Evolutionary conservation across 2,797 vertebrate species (phyloP).

Genomic region (Anas capensis): DNA sequence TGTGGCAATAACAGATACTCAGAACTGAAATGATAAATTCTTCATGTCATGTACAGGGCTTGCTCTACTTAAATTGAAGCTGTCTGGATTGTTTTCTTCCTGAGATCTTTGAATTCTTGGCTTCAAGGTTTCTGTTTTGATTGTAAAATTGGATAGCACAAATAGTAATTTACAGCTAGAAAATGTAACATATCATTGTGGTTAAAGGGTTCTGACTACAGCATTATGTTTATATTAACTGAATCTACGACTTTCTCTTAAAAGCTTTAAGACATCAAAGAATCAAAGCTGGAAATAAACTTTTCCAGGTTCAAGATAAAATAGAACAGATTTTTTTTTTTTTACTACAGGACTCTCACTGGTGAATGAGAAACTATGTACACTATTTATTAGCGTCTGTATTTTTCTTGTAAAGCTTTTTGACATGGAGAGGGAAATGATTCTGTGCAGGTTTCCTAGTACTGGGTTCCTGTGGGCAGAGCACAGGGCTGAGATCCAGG

Average conservation of each 20-base stretch:
- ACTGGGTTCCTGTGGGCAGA: neutral
- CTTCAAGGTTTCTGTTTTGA: slow-evolving; percentile 38
- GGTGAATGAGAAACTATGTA: neutral
- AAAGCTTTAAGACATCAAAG: slow-evolving; percentile 48
- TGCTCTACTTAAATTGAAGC: slow-evolving; percentile 9
- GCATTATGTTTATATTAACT: neutral
- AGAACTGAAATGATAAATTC: neutral
- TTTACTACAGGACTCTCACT: neutral
- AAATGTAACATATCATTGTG: neutral
- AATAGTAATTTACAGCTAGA: slow-evolving; percentile 22
- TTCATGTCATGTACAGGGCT: neutral
- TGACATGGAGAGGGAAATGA: neutral
- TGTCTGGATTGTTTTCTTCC: neutral
- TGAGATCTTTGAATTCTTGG: neutral
- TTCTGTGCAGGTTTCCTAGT: slow-evolving; percentile 5
- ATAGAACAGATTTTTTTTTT: neutral
- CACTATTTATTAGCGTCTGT: neutral
- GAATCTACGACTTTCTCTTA: neutral
- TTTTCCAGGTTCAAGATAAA: slow-evolving; percentile 6
- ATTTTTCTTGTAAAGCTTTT: neutral
- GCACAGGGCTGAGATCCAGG: neutral
- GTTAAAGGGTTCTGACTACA: neutral
- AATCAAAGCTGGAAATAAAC: slow-evolving; percentile 43
- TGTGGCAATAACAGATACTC: slow-evolving; percentile 2
- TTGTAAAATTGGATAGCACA: slow-evolving; percentile 15